phyloP scores from a whole-genome alignment of 2,888 invertebrate genomes.

The Phragmatobia fuliginosa region DNA sequence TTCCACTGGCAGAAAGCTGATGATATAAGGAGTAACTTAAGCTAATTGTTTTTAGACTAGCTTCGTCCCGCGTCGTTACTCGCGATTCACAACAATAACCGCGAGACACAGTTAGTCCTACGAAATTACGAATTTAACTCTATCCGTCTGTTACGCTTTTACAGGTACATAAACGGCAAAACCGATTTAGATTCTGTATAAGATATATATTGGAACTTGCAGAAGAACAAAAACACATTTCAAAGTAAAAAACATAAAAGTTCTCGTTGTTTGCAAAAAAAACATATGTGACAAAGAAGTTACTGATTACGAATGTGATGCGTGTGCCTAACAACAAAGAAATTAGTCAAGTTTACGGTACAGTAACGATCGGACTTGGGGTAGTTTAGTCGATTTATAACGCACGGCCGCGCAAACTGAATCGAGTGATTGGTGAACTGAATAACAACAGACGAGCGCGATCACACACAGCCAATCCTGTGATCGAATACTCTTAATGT shows the following conservation, averaged over 20 bases:
- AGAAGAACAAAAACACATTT: background rate
- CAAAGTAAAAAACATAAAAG: background rate
- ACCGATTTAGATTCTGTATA: no score
- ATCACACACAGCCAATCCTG: constrained; percentile 37
- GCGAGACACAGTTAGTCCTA: no score
- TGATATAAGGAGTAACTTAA: no score
- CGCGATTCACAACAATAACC: no score
- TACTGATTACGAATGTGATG: constrained; percentile 39
- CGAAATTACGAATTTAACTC: no score
- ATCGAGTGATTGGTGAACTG: constrained; percentile 72
- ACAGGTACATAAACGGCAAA: no score
- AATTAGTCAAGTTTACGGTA: constrained; percentile 56
- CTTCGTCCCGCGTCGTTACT: no score
- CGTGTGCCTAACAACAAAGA: constrained; percentile 51
- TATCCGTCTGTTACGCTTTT: no score
- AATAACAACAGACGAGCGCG: constrained; percentile 42
- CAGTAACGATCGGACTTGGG: constrained; percentile 43
- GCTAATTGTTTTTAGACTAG: no score
- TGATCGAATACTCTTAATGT: constrained; percentile 26
- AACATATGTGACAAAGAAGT: constrained; percentile 9
- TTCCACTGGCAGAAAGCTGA: no score
- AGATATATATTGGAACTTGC: no score
- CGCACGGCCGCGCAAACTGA: constrained; percentile 81
- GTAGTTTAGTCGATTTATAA: constrained; percentile 50
- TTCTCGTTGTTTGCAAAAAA: constrained; percentile 3